phyloP scores from a whole-genome alignment of 2,113 vertebrate genomes.

The Climacteris rufus region DNA sequence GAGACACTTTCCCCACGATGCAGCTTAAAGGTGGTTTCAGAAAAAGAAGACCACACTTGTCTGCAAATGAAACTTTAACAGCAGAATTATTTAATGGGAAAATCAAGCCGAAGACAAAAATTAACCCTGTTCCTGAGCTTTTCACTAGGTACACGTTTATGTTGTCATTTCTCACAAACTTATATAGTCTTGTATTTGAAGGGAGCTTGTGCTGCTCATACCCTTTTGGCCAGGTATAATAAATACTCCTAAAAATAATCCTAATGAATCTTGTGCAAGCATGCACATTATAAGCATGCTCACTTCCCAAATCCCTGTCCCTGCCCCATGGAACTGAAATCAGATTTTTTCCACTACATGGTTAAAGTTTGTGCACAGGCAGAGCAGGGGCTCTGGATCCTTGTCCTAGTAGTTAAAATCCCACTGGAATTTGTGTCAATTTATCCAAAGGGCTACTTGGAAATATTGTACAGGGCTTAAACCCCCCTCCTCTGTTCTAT shows the following conservation, averaged over 20 bases:
- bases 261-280: background rate
- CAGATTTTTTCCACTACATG: background rate
- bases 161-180: background rate
- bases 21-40: background rate
- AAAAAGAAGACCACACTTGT: background rate
- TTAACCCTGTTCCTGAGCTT: background rate
- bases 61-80: background rate
- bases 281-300: background rate
- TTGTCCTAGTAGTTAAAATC: background rate
- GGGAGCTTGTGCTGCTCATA: background rate
- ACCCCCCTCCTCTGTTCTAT: background rate
- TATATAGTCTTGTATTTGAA: background rate
- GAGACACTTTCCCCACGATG: background rate
- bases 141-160: background rate
- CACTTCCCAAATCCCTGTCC: background rate
- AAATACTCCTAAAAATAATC: conserved; percentile 3
- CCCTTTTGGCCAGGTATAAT: background rate
- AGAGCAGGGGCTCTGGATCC: background rate
- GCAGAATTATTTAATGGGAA: background rate
- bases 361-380: background rate
- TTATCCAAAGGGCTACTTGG: conserved; percentile 5
- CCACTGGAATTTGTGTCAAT: conserved; percentile 20
- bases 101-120: background rate
- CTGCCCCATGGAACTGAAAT: background rate
- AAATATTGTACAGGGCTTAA: conserved; percentile 4